Evolutionary conservation across 2,113 vertebrate genomes (phyloP).

Genomic region (Apodemus sylvaticus): DNA sequence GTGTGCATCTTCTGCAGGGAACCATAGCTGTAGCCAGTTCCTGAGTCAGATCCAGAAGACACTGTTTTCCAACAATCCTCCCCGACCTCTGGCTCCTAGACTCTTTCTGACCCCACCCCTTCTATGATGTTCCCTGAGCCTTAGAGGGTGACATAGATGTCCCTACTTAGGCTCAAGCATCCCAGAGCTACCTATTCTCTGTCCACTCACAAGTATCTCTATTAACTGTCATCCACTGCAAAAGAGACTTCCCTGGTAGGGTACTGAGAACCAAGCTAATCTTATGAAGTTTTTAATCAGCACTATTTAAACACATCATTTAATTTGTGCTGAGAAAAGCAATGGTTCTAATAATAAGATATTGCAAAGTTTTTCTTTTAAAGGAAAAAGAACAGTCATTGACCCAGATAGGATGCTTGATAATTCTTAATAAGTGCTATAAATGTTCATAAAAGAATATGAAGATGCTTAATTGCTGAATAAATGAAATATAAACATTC

Average conservation of each 20-base stretch:
- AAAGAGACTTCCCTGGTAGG: not conserved
- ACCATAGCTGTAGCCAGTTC: not conserved
- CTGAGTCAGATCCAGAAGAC: not conserved
- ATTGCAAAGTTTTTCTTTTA: conserved; percentile 7
- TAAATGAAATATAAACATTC: conserved; percentile 71
- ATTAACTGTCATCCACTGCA: not conserved
- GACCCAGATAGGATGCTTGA: conserved; percentile 65
- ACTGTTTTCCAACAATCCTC: not conserved
- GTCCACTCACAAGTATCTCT: not conserved
- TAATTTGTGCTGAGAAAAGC: conserved; percentile 25
- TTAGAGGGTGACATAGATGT: not conserved
- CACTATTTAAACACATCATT: conserved; percentile 30
- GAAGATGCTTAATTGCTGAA: conserved; percentile 65
- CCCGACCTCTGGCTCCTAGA: not conserved
- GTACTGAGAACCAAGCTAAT: not conserved
- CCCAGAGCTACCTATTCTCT: not conserved
- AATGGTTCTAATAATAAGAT: not conserved
- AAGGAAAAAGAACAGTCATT: conserved; percentile 45
- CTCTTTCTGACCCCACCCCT: not conserved
- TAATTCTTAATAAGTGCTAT: conserved; percentile 64
- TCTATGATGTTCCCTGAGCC: not conserved
- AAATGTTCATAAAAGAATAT: conserved; percentile 58
- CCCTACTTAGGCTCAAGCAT: not conserved
- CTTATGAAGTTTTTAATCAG: conserved; percentile 25
- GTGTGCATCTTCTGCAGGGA: too few relatives aligned